Conservation (phyloP, 2,888 invertebrate species). For the Endomychus coccineus region DNA sequence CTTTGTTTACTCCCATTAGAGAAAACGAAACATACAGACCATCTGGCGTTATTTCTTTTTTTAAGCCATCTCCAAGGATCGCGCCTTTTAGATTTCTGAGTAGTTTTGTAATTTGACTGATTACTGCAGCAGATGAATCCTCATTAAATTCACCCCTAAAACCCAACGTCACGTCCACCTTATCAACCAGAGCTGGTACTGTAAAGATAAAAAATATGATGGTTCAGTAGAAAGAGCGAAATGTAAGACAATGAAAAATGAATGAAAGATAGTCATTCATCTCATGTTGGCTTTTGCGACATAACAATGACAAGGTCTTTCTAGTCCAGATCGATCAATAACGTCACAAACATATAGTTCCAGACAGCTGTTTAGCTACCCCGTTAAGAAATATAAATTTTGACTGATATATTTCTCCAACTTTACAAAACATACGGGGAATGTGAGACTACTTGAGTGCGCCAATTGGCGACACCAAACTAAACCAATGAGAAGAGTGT, state of each 20-base stretch:
- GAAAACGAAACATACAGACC: slow-evolving; percentile 53
- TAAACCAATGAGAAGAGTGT: too few relatives aligned
- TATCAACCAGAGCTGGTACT: slow-evolving; percentile 66
- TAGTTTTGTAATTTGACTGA: slow-evolving; percentile 44
- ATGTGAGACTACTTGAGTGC: too few relatives aligned
- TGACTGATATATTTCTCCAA: not conserved
- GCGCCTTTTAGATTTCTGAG: slow-evolving; percentile 44
- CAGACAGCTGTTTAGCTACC: too few relatives aligned
- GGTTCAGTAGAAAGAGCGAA: too few relatives aligned
- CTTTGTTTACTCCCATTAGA: slow-evolving; percentile 63
- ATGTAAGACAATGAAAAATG: too few relatives aligned
- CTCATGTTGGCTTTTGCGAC: too few relatives aligned
- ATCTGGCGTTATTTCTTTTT: slow-evolving; percentile 48
- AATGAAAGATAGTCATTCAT: too few relatives aligned
- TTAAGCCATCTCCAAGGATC: slow-evolving; percentile 45
- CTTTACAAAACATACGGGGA: too few relatives aligned
- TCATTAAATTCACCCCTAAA: slow-evolving; percentile 56
- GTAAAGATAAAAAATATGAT: slow-evolving; percentile 25
- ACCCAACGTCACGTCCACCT: slow-evolving; percentile 67
- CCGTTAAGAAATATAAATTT: slow-evolving; percentile 1
- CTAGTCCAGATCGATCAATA: too few relatives aligned
- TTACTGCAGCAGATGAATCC: slow-evolving; percentile 45
- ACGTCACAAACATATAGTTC: too few relatives aligned
- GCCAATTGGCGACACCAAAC: too few relatives aligned
- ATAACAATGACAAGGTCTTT: too few relatives aligned